These are phyloP conservation scores for Liolophura sinensis DNA, from an alignment of 1,140 invertebrate species.

Conservation along the genomic window DNA sequence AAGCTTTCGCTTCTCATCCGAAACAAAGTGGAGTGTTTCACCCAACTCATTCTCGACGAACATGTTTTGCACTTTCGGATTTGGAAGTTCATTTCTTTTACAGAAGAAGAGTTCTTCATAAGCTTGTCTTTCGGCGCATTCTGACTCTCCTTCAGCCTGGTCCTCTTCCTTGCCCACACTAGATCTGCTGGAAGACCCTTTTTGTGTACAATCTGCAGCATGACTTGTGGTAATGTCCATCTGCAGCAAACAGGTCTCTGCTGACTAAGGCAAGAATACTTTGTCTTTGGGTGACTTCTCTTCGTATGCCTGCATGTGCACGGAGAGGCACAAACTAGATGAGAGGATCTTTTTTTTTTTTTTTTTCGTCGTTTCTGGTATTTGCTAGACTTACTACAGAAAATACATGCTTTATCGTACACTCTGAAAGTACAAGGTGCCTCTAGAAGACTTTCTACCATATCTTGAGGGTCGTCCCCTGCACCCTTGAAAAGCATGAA, in stretches of 20 bases:
- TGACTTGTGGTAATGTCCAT: slow-evolving; percentile 1
- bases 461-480: no score
- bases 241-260: neutral
- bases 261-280: slow-evolving; percentile 10
- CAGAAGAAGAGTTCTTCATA: neutral
- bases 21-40: slow-evolving; percentile 6
- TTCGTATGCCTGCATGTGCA: neutral
- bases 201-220: neutral
- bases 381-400: no score
- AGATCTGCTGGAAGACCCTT: neutral
- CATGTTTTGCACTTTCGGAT: no score
- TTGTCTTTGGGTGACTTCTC: slow-evolving; percentile 20
- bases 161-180: neutral
- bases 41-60: neutral
- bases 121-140: neutral
- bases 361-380: no score
- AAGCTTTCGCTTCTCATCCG: no score
- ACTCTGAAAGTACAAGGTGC: no score
- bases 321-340: neutral
- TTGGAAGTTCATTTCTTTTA: neutral
- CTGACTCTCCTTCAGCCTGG: neutral
- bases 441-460: no score
- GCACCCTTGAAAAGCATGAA: no score
- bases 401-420: no score
- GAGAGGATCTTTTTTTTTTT: neutral